Evolutionary conservation across 2,888 invertebrate genomes (phyloP).

Genomic region (Platycnemis pennipes): DNA sequence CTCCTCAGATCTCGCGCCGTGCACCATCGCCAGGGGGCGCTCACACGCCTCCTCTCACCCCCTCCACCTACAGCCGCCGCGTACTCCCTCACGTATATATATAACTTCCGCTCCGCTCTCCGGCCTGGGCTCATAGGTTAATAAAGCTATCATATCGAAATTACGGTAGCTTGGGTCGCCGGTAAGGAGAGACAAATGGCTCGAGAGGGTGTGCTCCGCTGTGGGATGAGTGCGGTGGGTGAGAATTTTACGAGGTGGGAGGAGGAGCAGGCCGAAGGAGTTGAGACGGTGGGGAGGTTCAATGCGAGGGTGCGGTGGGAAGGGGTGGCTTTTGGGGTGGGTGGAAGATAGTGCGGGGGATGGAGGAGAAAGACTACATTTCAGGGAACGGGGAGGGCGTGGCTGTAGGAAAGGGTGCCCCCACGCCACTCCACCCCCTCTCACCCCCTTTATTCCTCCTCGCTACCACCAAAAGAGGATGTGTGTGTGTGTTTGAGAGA

Average conservation of each 20-base stretch:
- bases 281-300: not conserved
- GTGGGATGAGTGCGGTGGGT: no score
- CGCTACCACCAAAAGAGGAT: not conserved
- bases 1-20: no score
- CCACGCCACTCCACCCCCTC: not conserved
- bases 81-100: conserved; percentile 24
- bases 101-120: conserved; percentile 44
- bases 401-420: not conserved
- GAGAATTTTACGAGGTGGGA: conserved; percentile 9
- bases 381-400: not conserved
- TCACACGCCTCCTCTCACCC: not conserved
- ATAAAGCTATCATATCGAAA: conserved; percentile 56
- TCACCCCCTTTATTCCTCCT: not conserved
- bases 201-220: not conserved
- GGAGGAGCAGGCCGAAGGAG: no score
- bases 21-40: no score
- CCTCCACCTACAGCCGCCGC: not conserved
- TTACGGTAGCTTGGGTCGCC: conserved; percentile 49
- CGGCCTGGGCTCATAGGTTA: conserved; percentile 35
- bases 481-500: not conserved
- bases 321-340: not conserved
- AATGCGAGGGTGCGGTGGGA: not conserved
- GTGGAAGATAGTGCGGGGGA: not conserved
- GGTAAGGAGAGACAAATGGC: conserved; percentile 29
- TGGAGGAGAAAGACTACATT: not conserved